Evolutionary conservation across 2,113 vertebrate species (phyloP), one percentile per base, ranked within the genome.

Genomic region (Sebastes schlegelii): DNA sequence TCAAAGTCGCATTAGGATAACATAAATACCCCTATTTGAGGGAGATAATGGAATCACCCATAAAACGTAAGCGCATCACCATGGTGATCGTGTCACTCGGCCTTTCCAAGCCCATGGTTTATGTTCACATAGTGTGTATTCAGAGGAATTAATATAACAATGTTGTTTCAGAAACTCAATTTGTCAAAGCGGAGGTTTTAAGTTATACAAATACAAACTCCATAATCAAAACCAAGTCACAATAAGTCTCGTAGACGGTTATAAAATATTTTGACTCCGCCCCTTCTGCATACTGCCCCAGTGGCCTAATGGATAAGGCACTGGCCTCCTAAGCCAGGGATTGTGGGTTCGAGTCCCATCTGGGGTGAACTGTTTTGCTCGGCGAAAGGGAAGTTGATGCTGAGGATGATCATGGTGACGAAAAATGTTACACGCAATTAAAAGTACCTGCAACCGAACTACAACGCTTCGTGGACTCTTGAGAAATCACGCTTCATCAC

Each of bases 271-370:
- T 1, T 54, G 45, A 13, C 86, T 66, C 21, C 77, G 40, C 70
- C 70, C 8, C 0, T 0, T 0, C 0, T 0, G 0, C 2, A 62
- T 0, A 6, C 5, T 48, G 95, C 95, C 95, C 95, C 95, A 96
- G 95, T 96, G 95, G 95, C 95, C 95, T 95, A 96, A 95, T 95
- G 95, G 95, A 96, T 95, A 95, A 96, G 95, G 95, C 95, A 95
- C 95, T 95, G 95, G 94, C 94, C 93, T 94, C 91, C 74, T 90
- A 79, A 92, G 90, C 88, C 89, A 93, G 91, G 82, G 87, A 90
- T 88, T 90, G 87, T 89, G 87, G 90, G 92, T 92, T 92, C 85
- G 83, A 85, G 82, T 92, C 90, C 91, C 88, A 87, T 91, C 86
- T 92, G 88, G 86, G 85, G 87, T 93, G 80, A 12, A 3, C 0